Evolutionary conservation across 2,797 vertebrate species (phyloP), one percentile per base, ranked within the genome.

Genomic region (Hirundo rustica): DNA sequence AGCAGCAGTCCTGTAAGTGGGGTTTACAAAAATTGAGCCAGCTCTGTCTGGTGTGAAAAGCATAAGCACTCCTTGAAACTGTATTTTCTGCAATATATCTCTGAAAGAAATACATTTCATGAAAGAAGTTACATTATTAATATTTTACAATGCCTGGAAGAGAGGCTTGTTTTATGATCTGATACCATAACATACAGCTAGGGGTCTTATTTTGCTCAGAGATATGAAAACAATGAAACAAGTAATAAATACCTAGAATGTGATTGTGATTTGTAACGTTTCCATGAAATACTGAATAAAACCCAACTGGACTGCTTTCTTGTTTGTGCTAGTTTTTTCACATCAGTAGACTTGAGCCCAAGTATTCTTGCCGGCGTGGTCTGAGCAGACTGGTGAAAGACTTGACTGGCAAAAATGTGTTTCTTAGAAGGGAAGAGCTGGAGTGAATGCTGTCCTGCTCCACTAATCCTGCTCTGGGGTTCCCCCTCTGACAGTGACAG

Each of bases 121-220:
- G 44, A 53, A 80, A 94, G 58, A 87, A 90, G 68, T 65, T 92
- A 54, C 23, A 21, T 82, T 88, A 60, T 7, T 84, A 62, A 7
- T 94, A 62, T 82, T 95, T 92, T 92, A 89, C 77, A 90, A 84
- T 85, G 88, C 32, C 29, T 85, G 57, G 54, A 90, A 88, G 57
- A 91, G 57, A 79, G 67, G 23, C 34, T 75, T 81, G 50, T 54
- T 95, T 96, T 92, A 85, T 10, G 15, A 27, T 51, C 83, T 4
- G 25, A 73, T 79, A 44, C 64, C 22, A 2, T 70, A 86, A 66
- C 51, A 36, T 83, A 45, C 34, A 89, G 40, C 48, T 45, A 71
- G 38, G 11, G 25, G 64, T 73, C 66, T 88, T 88, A 25, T 22
- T 71, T 92, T 95, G 27, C 61, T 89, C 40, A 47, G 32, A 82